Evolutionary conservation across 2,888 invertebrate genomes (phyloP).

Genomic region (Julus scanicus): DNA sequence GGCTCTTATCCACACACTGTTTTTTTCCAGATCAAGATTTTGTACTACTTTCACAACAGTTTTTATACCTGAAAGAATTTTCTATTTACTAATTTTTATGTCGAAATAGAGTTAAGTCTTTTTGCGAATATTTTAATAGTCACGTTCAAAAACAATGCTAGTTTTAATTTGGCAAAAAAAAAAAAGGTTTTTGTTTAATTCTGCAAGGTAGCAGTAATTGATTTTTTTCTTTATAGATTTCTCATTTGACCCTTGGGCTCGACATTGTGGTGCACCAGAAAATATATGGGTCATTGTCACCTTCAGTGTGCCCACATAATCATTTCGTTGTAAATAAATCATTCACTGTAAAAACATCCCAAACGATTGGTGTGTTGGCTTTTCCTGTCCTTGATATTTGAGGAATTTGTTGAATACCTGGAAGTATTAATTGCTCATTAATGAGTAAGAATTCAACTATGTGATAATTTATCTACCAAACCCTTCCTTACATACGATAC

Average conservation of each 20-base stretch:
- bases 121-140: not conserved
- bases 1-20: not conserved
- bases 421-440: not conserved
- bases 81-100: not conserved
- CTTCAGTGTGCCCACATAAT: not conserved
- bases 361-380: not conserved
- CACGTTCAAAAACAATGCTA: not conserved
- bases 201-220: slow-evolving; percentile 38
- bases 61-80: not conserved
- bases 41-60: not conserved
- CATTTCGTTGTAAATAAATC: slow-evolving; percentile 16
- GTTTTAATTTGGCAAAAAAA: not conserved
- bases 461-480: not conserved
- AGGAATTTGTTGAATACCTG: not conserved
- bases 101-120: not conserved
- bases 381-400: slow-evolving; percentile 31
- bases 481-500: not conserved
- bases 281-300: slow-evolving; percentile 43
- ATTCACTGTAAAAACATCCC: slow-evolving; percentile 8
- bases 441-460: not conserved
- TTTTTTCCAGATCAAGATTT: not conserved
- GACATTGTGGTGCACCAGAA: slow-evolving; percentile 30
- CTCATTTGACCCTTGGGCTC: slow-evolving; percentile 21
- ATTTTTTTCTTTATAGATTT: not conserved
- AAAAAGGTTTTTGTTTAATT: slow-evolving; percentile 8